Percentiles rank a stretch among this genome's conserved stretches.
Evolutionary conservation across 2,888 invertebrate species (phyloP).

Genomic region (Minunthozetes semirufus): DNA sequence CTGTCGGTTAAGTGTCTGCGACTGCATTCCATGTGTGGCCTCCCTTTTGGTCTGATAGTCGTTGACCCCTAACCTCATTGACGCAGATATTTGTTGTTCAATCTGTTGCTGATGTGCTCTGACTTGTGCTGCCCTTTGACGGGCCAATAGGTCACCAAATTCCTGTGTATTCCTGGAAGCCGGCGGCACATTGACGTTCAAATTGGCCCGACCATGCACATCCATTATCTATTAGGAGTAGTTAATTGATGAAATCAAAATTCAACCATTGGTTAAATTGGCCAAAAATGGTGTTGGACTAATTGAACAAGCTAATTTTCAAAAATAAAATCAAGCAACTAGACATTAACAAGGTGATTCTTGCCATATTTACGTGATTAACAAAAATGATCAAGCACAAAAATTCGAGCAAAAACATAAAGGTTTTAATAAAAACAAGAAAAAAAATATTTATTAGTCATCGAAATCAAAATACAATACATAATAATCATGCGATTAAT

Average conservation of each 20-base stretch:
- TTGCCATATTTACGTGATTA: too few relatives aligned
- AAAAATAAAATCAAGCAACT: neutral
- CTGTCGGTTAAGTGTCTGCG: slow-evolving; percentile 28
- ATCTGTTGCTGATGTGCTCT: slow-evolving; percentile 13
- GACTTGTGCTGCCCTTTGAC: neutral
- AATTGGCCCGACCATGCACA: too few relatives aligned
- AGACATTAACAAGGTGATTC: too few relatives aligned
- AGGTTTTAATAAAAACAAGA: neutral
- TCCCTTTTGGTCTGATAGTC: too few relatives aligned
- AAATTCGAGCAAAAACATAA: neutral
- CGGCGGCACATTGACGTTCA: too few relatives aligned
- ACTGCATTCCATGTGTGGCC: neutral
- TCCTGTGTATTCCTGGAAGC: too few relatives aligned
- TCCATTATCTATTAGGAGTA: too few relatives aligned
- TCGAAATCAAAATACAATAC: too few relatives aligned
- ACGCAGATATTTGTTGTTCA: neutral
- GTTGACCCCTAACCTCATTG: neutral
- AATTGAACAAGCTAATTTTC: neutral
- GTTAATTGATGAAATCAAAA: too few relatives aligned
- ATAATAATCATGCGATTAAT: neutral
- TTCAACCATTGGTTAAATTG: too few relatives aligned
- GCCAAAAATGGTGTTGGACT: too few relatives aligned
- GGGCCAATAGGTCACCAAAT: slow-evolving; percentile 63
- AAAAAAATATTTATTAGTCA: neutral
- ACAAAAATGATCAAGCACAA: neutral